A percentile compares a stretch with the other conserved stretches of the same genome.
Evolutionary conservation across 2,113 vertebrate species (phyloP).

Genomic region (human): DNA sequence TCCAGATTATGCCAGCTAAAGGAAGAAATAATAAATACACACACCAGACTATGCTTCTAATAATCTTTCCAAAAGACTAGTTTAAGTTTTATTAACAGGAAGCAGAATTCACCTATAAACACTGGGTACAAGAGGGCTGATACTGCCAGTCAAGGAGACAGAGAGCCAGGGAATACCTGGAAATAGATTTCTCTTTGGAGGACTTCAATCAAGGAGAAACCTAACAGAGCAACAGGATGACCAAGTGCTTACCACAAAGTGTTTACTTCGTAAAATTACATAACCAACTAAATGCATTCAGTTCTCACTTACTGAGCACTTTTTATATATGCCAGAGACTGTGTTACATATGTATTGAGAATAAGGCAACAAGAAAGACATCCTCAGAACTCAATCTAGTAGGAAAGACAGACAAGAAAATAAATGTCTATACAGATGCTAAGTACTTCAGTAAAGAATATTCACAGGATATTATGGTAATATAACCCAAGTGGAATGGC

Average conservation of each 20-base stretch:
- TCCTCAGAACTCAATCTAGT: neutral
- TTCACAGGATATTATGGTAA: neutral
- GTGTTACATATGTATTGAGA: neutral
- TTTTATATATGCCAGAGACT: neutral
- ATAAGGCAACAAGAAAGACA: neutral
- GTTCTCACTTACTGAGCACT: conserved; percentile 1
- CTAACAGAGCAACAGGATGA: neutral
- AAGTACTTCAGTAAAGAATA: neutral
- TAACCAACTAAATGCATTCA: conserved; percentile 20
- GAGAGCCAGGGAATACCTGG: neutral
- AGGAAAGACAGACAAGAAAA: neutral
- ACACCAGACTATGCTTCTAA: neutral
- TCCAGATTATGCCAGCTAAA: neutral
- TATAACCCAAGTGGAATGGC: neutral
- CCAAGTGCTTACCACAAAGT: neutral
- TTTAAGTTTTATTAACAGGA: neutral
- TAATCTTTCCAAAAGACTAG: neutral
- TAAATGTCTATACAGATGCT: neutral
- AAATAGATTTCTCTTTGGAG: neutral
- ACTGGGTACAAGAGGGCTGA: neutral
- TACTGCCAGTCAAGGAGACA: neutral
- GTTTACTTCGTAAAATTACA: conserved; percentile 20
- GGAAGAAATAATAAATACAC: neutral
- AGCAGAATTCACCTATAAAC: conserved; percentile 8
- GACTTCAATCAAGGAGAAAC: conserved; percentile 9